Percentiles rank a stretch among this genome's conserved stretches.
These are phyloP conservation scores for Drosophila baimaii DNA, from an alignment of 1,140 invertebrate genomes.

Conservation along the genomic window DNA sequence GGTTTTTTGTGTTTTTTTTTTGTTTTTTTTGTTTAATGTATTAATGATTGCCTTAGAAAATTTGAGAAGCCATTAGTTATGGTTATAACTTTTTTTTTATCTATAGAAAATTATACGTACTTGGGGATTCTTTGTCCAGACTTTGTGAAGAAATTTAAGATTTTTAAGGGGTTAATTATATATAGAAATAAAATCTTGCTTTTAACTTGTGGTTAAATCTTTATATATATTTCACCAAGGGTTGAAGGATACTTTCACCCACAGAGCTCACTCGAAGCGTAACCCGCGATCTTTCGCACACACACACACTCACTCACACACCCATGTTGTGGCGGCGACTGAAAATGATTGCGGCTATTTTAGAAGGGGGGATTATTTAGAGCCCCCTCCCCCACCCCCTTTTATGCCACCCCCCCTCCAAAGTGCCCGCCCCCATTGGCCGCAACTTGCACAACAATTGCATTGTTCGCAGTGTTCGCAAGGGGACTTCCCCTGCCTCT, in stretches of 20 bases:
- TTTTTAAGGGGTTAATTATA: no score
- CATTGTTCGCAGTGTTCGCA: conserved; percentile 63
- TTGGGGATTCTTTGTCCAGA: no score
- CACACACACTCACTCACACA: conserved; percentile 13
- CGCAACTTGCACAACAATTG: conserved; percentile 66
- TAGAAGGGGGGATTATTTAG: background rate
- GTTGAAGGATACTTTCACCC: conserved; percentile 58
- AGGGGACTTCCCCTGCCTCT: conserved; percentile 35
- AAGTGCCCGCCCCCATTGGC: conserved; percentile 9
- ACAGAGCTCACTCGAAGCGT: conserved; percentile 51
- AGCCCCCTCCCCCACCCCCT: no score
- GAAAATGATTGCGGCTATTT: conserved; percentile 21
- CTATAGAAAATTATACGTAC: no score
- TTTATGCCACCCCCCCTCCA: background rate
- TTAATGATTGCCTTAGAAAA: background rate
- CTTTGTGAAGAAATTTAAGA: background rate
- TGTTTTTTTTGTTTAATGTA: background rate
- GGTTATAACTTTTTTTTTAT: no score
- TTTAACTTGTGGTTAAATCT: background rate
- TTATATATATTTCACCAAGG: background rate
- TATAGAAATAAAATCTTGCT: background rate
- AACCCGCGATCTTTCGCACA: conserved; percentile 54
- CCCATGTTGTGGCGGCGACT: conserved; percentile 18
- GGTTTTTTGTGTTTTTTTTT: background rate
- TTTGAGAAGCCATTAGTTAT: no score